phyloP scores from a whole-genome alignment of 2,888 invertebrate genomes.

The Oscheius myriophilus region DNA sequence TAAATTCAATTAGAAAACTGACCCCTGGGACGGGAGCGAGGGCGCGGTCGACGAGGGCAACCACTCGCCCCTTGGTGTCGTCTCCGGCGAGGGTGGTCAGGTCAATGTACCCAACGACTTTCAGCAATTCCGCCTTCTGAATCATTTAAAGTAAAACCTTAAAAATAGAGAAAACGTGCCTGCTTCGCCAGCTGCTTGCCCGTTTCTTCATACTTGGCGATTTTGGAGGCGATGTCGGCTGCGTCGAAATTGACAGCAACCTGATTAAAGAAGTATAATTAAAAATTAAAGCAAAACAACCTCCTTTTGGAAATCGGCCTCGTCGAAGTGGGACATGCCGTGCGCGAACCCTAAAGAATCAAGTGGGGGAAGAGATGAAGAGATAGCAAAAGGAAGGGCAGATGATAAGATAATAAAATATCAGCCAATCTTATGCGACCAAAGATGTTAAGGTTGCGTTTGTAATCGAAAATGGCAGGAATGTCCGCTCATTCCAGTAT shows the following conservation, averaged over 20 bases:
- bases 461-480: too few relatives aligned
- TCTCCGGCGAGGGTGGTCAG: slow-evolving; percentile 88
- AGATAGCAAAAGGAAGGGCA: too few relatives aligned
- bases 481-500: too few relatives aligned
- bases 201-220: slow-evolving; percentile 38
- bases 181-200: slow-evolving; percentile 43
- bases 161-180: slow-evolving; percentile 21
- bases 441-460: too few relatives aligned
- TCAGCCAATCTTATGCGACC: too few relatives aligned
- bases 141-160: slow-evolving; percentile 4
- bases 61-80: slow-evolving; percentile 79
- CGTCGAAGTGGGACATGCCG: not conserved
- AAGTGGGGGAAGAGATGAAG: too few relatives aligned
- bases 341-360: too few relatives aligned
- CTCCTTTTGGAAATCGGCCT: slow-evolving; percentile 12
- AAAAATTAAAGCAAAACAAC: not conserved
- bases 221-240: slow-evolving; percentile 48
- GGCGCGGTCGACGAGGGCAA: slow-evolving; percentile 84
- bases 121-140: slow-evolving; percentile 75
- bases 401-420: too few relatives aligned
- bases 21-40: slow-evolving; percentile 69
- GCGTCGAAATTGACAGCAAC: slow-evolving; percentile 33
- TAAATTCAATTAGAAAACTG: not conserved
- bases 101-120: slow-evolving; percentile 87
- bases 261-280: not conserved